Evolutionary conservation across 2,113 vertebrate species (phyloP).

Genomic region (Isichthys henryi): DNA sequence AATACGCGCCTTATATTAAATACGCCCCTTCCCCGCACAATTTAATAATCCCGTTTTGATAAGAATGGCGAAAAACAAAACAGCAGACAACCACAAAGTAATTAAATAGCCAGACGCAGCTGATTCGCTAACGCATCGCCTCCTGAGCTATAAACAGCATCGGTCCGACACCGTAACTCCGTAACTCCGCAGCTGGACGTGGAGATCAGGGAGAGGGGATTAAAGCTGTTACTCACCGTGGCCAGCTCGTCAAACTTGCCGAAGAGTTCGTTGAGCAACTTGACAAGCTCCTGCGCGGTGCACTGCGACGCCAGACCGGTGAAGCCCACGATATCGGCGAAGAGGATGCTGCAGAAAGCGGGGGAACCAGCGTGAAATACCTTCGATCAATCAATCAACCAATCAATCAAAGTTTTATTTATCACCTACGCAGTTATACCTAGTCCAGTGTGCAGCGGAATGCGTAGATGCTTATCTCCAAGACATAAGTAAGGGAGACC

Average conservation of each 20-base stretch:
- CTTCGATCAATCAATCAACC: neutral
- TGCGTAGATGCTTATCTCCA: neutral
- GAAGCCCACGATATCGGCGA: constrained; percentile 97
- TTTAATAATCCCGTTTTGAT: neutral
- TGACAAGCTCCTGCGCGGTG: constrained; percentile 95
- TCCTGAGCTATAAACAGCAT: neutral
- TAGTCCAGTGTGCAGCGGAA: neutral
- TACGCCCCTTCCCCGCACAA: neutral
- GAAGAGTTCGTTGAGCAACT: constrained; percentile 93
- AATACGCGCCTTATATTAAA: constrained; percentile 12
- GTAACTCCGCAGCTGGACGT: neutral
- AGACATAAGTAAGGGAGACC: neutral
- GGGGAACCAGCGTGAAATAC: neutral
- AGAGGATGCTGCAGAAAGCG: constrained; percentile 78
- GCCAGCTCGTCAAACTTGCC: constrained; percentile 97
- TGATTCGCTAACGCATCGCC: neutral
- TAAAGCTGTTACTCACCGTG: constrained; percentile 68
- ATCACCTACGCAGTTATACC: neutral
- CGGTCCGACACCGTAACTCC: neutral
- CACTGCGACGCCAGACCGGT: constrained; percentile 95
- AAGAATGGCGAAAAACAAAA: constrained; percentile 11
- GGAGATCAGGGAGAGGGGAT: neutral
- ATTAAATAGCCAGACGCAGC: neutral
- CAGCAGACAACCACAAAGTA: neutral
- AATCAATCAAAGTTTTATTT: neutral